Conservation (phyloP, 2,113 vertebrate species). For the Rhea americana region DNA sequence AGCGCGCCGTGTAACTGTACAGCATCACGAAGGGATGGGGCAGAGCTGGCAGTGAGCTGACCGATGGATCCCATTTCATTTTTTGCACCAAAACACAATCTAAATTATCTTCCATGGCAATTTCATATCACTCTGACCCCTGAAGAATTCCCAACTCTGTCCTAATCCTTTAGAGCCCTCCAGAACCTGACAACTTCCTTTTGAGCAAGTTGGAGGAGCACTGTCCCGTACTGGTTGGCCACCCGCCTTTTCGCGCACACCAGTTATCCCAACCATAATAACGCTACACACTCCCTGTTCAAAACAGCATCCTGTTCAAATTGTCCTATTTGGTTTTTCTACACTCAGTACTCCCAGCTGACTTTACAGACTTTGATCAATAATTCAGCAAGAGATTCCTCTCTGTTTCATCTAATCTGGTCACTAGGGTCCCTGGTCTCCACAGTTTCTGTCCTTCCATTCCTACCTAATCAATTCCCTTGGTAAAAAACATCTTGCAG, state of each 20-base stretch:
- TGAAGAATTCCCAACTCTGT: not conserved
- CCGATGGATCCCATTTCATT: not conserved
- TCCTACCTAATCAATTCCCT: not conserved
- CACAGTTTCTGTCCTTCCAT: not conserved
- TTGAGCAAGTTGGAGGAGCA: not conserved
- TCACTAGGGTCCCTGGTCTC: not conserved
- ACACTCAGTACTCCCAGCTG: not conserved
- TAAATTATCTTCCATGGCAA: not conserved
- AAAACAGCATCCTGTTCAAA: not conserved
- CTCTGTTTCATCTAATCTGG: not conserved
- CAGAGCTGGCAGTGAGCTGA: not conserved
- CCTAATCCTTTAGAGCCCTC: not conserved
- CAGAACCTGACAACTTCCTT: not conserved
- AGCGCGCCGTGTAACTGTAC: not conserved
- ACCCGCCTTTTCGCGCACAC: not conserved
- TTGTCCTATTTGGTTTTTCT: not conserved
- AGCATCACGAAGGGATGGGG: fast-evolving
- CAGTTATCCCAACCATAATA: not conserved
- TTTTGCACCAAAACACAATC: not conserved
- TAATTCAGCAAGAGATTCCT: not conserved
- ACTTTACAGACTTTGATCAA: not conserved
- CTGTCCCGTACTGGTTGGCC: not conserved
- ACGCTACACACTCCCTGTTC: fast-evolving
- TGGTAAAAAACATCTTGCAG: not conserved
- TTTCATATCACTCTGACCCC: fast-evolving